These are phyloP conservation scores for Scaptomyza polygonia DNA, from an alignment of 2,888 invertebrate genomes.

Conservation along the genomic window DNA sequence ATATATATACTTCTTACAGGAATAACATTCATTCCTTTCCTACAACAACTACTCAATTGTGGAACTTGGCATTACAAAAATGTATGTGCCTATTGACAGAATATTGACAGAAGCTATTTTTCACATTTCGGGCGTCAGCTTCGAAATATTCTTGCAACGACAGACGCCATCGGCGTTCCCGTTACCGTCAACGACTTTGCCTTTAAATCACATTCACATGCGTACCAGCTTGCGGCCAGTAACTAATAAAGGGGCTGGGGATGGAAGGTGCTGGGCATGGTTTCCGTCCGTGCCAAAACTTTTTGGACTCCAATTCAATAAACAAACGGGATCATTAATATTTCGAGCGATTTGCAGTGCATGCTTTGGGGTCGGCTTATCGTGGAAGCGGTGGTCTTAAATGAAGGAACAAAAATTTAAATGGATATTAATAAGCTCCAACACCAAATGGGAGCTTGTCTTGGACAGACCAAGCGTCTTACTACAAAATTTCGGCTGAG, in stretches of 20 bases:
- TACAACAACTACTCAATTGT: slow-evolving; percentile 20
- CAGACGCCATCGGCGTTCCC: slow-evolving; percentile 48
- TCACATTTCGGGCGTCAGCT: slow-evolving; percentile 63
- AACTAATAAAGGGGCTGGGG: slow-evolving; percentile 14
- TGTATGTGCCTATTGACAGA: slow-evolving; percentile 80
- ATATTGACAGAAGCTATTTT: slow-evolving; percentile 82
- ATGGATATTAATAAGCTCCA: slow-evolving; percentile 62
- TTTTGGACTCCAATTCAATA: slow-evolving; percentile 75
- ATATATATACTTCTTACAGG: slow-evolving; percentile 5
- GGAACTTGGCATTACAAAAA: slow-evolving; percentile 56
- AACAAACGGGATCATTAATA: slow-evolving; percentile 79
- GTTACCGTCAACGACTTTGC: slow-evolving; percentile 43
- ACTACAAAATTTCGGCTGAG: slow-evolving; percentile 61
- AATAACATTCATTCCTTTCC: slow-evolving; percentile 14
- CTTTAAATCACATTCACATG: slow-evolving; percentile 31
- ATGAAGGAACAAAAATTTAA: slow-evolving; percentile 40
- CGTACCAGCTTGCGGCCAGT: slow-evolving; percentile 64
- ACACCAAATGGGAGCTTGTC: not conserved
- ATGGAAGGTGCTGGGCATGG: slow-evolving; percentile 46
- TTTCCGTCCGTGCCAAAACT: slow-evolving; percentile 76
- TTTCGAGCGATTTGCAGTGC: slow-evolving; percentile 58
- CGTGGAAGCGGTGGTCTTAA: slow-evolving; percentile 47
- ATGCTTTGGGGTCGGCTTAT: slow-evolving; percentile 17
- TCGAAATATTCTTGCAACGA: slow-evolving; percentile 39
- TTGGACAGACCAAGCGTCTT: slow-evolving; percentile 4